Conservation (phyloP, 92 coral and sea anemone species). For the Actinostola sp. region DNA sequence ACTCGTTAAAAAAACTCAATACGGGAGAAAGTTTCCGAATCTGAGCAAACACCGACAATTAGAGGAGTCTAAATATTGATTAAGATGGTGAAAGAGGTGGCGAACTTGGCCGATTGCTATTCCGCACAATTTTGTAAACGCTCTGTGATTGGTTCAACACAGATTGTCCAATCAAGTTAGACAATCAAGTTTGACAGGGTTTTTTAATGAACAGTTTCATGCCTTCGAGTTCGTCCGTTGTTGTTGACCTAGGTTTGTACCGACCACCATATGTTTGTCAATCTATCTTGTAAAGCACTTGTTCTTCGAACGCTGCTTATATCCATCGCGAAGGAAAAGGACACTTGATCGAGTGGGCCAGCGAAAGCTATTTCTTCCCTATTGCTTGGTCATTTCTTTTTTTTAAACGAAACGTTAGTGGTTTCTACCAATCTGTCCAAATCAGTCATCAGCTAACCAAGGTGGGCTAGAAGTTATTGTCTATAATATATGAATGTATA, state of each 20-base stretch:
- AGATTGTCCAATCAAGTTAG: not conserved
- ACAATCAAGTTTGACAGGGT: not conserved
- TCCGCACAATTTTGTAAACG: not conserved
- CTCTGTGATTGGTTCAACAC: not conserved
- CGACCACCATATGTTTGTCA: not conserved
- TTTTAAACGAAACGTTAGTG: no score
- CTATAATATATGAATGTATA: no score
- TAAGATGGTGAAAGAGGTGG: constrained; percentile 16
- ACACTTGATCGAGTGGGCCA: no score
- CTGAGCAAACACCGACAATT: not conserved
- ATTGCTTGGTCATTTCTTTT: no score
- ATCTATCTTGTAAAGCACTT: not conserved
- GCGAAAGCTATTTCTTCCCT: no score
- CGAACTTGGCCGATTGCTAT: not conserved
- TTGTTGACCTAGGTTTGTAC: not conserved
- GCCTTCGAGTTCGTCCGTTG: not conserved
- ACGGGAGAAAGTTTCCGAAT: no score
- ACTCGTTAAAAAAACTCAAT: no score
- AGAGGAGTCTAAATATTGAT: not conserved
- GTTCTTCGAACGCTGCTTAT: not conserved
- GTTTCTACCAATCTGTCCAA: no score
- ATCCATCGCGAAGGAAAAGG: no score
- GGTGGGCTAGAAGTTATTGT: no score
- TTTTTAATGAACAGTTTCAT: constrained; percentile 7
- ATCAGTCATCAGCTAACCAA: no score